Evolutionary conservation across 2,113 vertebrate genomes (phyloP).

Genomic region (Pipa parva): DNA sequence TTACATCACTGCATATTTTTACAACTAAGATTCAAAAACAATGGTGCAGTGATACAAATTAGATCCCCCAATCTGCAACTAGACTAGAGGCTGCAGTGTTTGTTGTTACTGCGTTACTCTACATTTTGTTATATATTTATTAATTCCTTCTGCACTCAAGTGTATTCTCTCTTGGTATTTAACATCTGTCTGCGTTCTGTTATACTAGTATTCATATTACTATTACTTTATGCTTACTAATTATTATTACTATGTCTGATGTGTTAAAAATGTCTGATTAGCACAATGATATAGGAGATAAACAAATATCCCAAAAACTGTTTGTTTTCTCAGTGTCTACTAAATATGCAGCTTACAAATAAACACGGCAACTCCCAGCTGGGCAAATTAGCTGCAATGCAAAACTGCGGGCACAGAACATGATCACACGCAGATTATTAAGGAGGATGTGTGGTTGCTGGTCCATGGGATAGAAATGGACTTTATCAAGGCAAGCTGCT

Average conservation of each 20-base stretch:
- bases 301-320: conserved; percentile 19
- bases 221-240: not conserved
- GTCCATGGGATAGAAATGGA: conserved; percentile 26
- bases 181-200: not conserved
- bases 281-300: not conserved
- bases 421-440: conserved; percentile 36
- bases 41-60: too few species aligned
- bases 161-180: not conserved
- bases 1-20: too few species aligned
- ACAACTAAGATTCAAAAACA: too few species aligned
- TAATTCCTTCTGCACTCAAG: not conserved
- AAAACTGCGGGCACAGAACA: not conserved
- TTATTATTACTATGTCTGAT: not conserved
- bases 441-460: conserved; percentile 5
- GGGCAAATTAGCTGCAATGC: conserved; percentile 17
- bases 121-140: not conserved
- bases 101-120: not conserved
- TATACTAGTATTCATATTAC: not conserved
- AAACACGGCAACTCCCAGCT: conserved; percentile 29
- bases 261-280: conserved; percentile 5
- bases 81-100: not conserved
- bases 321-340: conserved; percentile 28
- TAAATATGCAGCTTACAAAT: conserved; percentile 17
- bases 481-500: conserved; percentile 23
- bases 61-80: not conserved